phyloP scores from a whole-genome alignment of 2,888 invertebrate species.

The Lacanobia wlatinum region DNA sequence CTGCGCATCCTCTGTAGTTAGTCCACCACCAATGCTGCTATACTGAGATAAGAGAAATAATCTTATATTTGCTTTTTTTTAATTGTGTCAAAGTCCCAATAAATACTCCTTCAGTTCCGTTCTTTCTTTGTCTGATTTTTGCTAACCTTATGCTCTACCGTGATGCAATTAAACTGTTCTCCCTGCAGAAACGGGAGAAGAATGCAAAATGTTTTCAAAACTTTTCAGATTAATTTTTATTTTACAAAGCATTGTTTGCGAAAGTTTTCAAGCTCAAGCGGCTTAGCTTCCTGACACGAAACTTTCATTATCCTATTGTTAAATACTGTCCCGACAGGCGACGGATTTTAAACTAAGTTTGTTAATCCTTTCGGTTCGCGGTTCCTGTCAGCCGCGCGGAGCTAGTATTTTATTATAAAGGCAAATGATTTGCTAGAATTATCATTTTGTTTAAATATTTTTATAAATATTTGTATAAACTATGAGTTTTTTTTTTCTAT shows the following conservation, averaged over 20 bases:
- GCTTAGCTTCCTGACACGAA: constrained; percentile 53
- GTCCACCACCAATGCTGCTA: not conserved
- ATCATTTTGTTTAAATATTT: not conserved
- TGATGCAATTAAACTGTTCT: not conserved
- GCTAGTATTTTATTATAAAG: constrained; percentile 8
- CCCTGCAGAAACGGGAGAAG: not conserved
- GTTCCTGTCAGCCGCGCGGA: constrained; percentile 6
- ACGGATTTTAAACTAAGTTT: constrained; percentile 56
- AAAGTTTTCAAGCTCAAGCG: constrained; percentile 41
- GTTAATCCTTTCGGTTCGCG: constrained; percentile 44
- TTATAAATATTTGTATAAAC: no score
- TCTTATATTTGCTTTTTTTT: no score
- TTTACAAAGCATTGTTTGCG: constrained; percentile 28
- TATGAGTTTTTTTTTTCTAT: not conserved
- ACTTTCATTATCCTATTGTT: constrained; percentile 58
- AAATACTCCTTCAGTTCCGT: not conserved
- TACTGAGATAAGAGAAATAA: not conserved
- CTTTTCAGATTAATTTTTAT: not conserved
- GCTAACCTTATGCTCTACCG: no score
- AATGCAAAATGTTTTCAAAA: constrained; percentile 2
- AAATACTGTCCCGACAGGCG: constrained; percentile 49
- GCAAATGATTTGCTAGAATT: not conserved
- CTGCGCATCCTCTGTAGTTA: not conserved
- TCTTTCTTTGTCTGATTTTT: not conserved
- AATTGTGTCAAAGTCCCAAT: no score